Percentiles rank a stretch among this genome's conserved stretches.
Conservation (phyloP, 2,888 invertebrate species). For the Helobdella robusta region DNA sequence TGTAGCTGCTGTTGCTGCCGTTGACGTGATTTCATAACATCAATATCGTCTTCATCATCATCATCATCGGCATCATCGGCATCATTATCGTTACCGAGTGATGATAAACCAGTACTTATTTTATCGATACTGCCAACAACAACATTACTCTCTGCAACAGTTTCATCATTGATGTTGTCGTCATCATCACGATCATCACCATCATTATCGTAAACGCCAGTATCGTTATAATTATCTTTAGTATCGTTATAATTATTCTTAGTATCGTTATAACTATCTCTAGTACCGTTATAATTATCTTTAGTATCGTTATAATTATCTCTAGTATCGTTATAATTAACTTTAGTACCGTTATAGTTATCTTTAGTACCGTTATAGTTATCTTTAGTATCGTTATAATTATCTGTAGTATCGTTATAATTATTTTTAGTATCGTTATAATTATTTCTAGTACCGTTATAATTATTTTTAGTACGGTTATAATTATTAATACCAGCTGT, state of each 20-base stretch:
- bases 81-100: no score
- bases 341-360: constrained; percentile 7
- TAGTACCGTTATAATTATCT: constrained; percentile 15
- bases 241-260: constrained; percentile 11
- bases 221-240: constrained; percentile 16
- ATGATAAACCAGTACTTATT: no score
- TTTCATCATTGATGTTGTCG: background rate
- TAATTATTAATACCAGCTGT: no score
- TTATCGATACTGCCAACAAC: no score
- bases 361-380: background rate
- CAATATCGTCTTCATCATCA: background rate
- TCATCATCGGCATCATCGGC: constrained; percentile 6
- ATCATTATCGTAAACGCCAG: constrained; percentile 18
- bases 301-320: constrained; percentile 21
- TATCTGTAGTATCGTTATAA: background rate
- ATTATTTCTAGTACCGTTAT: background rate
- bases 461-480: no score
- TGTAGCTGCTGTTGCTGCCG: background rate
- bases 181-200: constrained; percentile 19
- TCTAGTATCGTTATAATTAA: constrained; percentile 8
- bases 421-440: background rate
- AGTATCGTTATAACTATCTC: constrained; percentile 18
- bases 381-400: background rate
- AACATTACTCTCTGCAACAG: no score
- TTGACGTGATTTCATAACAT: background rate